Evolutionary conservation across 2,113 vertebrate genomes (phyloP), one percentile per base, ranked within the genome.

Genomic region (Xenopus laevis): DNA sequence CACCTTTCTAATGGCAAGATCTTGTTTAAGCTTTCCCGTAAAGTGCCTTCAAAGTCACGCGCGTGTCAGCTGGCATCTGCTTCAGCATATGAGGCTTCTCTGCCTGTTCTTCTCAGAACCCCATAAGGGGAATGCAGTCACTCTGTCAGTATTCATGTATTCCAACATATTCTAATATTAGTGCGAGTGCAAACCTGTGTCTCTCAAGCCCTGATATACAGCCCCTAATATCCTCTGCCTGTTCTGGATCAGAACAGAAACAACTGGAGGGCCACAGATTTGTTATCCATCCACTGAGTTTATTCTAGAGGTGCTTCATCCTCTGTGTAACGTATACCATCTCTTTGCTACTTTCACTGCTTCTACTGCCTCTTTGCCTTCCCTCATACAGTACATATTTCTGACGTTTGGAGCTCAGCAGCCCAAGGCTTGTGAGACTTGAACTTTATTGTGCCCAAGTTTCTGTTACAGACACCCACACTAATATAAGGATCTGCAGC

Each of bases 31-130:
- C 1, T 79, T 79, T 80, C 79, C 78, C 83, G 23, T 79, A 78
- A 87, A 89, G 90, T 92, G 90, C 90, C 89, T 91, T 91, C 83
- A 82, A 78, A 83, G 44, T 85, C 82, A 82, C 77, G 67, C 80
- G 1, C 69, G 81, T 73, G 79, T 80, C 82, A 81, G 71, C 40
- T 57, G 50, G 72, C 50, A 66, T 20, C 45, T 63, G 46, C 58
- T 71, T 60, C 18, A 52, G 52, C 17, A 13, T 53, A 50, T 45
- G 60, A 70, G 59, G 74, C 74, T 68, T 57, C 6, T 33, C 27
- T 55, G 58, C 23, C 58, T 46, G 33, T 2, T 52, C n/a, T 62
- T 21, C 46, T 53, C 17, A n/a, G 57, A 27, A 58, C 57, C 45
- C 58, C 45, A 53, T 47, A 55, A 30, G 11, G 30, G 68, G 55